Percentiles rank a stretch among this genome's conserved stretches.
phyloP scores from a whole-genome alignment of 1,140 invertebrate species.

The Stenopsyche tienmushanensis region DNA sequence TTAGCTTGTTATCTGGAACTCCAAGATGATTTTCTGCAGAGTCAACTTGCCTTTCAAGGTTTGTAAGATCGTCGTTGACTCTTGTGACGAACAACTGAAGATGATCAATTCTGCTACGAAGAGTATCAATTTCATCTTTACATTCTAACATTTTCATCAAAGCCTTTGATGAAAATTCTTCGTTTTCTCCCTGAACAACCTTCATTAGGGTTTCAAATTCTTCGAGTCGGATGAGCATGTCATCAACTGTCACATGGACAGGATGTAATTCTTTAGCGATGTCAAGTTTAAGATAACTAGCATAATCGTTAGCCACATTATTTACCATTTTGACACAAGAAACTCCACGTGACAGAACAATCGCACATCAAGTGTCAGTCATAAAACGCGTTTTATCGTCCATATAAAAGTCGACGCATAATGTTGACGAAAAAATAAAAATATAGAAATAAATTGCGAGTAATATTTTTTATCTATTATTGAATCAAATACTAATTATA shows the following conservation, averaged over 20 bases:
- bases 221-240: constrained; percentile 56
- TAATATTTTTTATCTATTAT: too few species aligned
- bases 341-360: neutral
- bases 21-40: constrained; percentile 53
- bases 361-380: neutral
- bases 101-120: constrained; percentile 51
- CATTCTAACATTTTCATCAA: constrained; percentile 50
- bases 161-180: constrained; percentile 45
- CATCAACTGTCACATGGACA: constrained; percentile 55
- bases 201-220: constrained; percentile 54
- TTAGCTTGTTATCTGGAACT: constrained; percentile 51
- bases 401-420: too few species aligned
- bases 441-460: too few species aligned
- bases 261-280: constrained; percentile 50
- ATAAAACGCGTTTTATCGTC: too few species aligned
- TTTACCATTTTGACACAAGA: constrained; percentile 50
- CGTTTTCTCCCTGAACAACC: constrained; percentile 52
- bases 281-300: constrained; percentile 53
- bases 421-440: too few species aligned
- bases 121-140: constrained; percentile 48
- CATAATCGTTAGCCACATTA: constrained; percentile 49
- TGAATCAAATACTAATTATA: too few species aligned
- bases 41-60: constrained; percentile 52
- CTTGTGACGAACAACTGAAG: constrained; percentile 48
- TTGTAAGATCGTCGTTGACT: constrained; percentile 49